Evolutionary conservation across 2,113 vertebrate species (phyloP), one percentile per base, ranked within the genome.

Genomic region (Tinamus guttatus): DNA sequence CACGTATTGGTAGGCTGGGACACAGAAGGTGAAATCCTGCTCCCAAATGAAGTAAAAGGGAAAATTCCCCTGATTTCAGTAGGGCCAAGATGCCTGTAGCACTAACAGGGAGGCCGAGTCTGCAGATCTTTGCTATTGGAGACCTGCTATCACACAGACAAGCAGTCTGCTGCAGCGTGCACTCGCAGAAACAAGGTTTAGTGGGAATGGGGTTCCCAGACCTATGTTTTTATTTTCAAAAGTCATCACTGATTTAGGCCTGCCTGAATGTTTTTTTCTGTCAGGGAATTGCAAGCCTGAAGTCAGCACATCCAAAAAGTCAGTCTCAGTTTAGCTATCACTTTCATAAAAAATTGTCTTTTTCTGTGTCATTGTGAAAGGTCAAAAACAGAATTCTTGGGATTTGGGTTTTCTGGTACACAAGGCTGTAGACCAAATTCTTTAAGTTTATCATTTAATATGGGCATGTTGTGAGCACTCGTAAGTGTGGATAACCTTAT

Each of bases 201-300:
- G 69, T 24, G 63, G 93, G 77, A 92, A 84, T 7, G 16, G 28
- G 47, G 62, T 76, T 95, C 73, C 86, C 93, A 95, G 84, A 87
- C 77, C 65, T 60, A 58, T 3, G 7, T 90, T 96, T 95, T 96
- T 90, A 71, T 92, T 96, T 96, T 95, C 86, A 95, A 73, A 96
- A 93, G 91, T 47, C 77, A 93, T 91, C 93, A 62, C 83, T 91
- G 86, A 85, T 95, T 95, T 69, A 86, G 22, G 93, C 86, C 81
- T 96, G 81, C 81, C 62, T 93, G n/a, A n/a, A n/a, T 40, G 77
- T 96, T 97, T 97, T 95, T 96, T 95, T 96, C 84, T 79, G 38
- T 85, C 83, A 92, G 77, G 62, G 65, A 94, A 47, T 6, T 90
- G 92, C 11, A 11, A 89, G 86, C 77, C 83, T 30, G 2, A 95